phyloP scores from a whole-genome alignment of 2,797 vertebrate genomes.

The Phataginus tricuspis region DNA sequence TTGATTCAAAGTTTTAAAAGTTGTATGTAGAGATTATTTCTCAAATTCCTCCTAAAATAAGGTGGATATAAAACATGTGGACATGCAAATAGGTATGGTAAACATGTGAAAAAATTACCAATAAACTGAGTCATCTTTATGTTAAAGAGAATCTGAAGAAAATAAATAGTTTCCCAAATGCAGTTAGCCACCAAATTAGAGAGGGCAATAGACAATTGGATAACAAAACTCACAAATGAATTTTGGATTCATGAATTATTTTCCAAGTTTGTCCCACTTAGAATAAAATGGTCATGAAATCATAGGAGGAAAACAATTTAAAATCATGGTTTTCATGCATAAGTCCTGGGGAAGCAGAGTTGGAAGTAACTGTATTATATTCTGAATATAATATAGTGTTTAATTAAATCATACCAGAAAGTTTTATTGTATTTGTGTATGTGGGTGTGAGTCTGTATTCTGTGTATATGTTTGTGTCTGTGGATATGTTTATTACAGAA shows the following conservation, averaged over 20 bases:
- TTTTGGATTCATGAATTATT: not conserved
- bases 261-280: not conserved
- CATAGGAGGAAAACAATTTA: not conserved
- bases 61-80: not conserved
- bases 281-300: not conserved
- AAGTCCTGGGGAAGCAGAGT: not conserved
- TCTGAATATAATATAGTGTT: not conserved
- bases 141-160: not conserved
- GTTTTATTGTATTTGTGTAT: not conserved
- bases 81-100: not conserved
- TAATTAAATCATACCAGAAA: not conserved
- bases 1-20: conserved; percentile 49
- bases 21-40: conserved; percentile 46
- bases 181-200: not conserved
- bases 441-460: not conserved
- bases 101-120: not conserved
- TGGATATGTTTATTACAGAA: conserved; percentile 8
- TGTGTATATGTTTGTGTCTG: not conserved
- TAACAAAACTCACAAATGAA: not conserved
- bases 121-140: not conserved
- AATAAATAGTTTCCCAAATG: not conserved
- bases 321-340: not conserved
- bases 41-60: conserved; percentile 26
- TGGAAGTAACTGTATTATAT: not conserved
- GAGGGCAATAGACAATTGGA: not conserved